Percentiles rank a stretch among this genome's conserved stretches.
Evolutionary conservation across 2,888 invertebrate species (phyloP).

Genomic region (Anticlea derivata): DNA sequence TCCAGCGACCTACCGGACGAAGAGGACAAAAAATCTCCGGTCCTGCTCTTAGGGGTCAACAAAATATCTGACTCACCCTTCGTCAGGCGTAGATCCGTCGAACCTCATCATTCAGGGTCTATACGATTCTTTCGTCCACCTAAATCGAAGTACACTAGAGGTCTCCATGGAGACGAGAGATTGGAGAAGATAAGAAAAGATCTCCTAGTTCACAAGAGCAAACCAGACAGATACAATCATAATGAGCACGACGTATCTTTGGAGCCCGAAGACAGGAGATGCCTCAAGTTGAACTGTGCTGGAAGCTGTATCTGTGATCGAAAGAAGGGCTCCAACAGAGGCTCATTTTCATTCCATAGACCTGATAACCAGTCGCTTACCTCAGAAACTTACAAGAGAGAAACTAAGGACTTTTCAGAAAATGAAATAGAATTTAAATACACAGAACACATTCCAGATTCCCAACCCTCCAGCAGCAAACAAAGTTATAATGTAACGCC

Average conservation of each 20-base stretch:
- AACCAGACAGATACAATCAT: conserved; percentile 73
- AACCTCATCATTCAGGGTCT: conserved; percentile 68
- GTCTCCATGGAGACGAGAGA: conserved; percentile 73
- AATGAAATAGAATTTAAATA: conserved; percentile 79
- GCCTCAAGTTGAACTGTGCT: conserved; percentile 68
- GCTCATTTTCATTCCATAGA: conserved; percentile 75
- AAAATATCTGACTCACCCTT: conserved; percentile 80
- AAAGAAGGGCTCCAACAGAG: conserved; percentile 66
- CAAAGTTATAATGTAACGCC: conserved; percentile 76
- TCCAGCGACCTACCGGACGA: conserved; percentile 86
- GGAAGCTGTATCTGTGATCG: conserved; percentile 73
- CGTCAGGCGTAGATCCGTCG: conserved; percentile 67
- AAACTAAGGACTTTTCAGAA: conserved; percentile 65
- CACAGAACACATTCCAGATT: conserved; percentile 73
- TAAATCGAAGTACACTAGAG: conserved; percentile 75
- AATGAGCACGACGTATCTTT: conserved; percentile 64
- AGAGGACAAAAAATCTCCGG: conserved; percentile 84
- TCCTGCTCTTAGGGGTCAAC: conserved; percentile 85
- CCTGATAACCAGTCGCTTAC: conserved; percentile 65
- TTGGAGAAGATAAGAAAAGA: conserved; percentile 76
- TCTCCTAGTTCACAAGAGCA: conserved; percentile 71
- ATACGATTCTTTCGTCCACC: conserved; percentile 75
- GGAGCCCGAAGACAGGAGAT: conserved; percentile 61
- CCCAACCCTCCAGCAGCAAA: conserved; percentile 73
- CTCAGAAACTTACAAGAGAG: conserved; percentile 59